Evolutionary conservation across 2,113 vertebrate species (phyloP).

Genomic region (Pedionomus torquatus): DNA sequence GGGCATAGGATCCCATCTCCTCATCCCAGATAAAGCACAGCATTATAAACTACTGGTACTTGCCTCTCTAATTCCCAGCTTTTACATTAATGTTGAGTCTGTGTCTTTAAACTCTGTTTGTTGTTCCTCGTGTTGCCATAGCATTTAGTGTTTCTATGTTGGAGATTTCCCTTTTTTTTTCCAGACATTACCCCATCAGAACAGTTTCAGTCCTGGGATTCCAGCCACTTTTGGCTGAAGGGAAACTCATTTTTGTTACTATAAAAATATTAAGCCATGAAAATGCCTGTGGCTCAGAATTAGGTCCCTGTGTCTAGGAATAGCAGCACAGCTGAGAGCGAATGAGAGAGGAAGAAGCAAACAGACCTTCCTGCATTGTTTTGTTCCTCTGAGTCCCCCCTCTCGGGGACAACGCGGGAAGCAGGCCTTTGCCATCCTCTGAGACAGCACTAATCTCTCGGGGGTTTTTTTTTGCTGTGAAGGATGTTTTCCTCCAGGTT

Average conservation of each 20-base stretch:
- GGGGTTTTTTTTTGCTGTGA: neutral
- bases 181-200: conserved; percentile 74
- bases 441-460: no score
- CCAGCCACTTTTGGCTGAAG: conserved; percentile 57
- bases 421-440: no score
- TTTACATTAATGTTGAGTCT: conserved; percentile 8
- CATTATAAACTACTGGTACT: neutral
- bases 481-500: neutral
- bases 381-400: neutral
- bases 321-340: neutral
- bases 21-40: neutral
- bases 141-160: conserved; percentile 68
- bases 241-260: conserved; percentile 48
- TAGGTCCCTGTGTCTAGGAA: conserved; percentile 14
- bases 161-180: conserved; percentile 44
- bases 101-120: conserved; percentile 57
- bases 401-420: neutral
- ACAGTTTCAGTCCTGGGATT: conserved; percentile 71
- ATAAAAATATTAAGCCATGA: conserved; percentile 41
- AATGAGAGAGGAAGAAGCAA: neutral
- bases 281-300: conserved; percentile 5
- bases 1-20: neutral
- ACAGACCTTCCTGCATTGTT: neutral
- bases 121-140: conserved; percentile 72
- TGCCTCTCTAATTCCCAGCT: neutral